Base-by-base conservation (phyloP, 2,113 vertebrate species). In the Aleadryas rufinucha region DNA sequence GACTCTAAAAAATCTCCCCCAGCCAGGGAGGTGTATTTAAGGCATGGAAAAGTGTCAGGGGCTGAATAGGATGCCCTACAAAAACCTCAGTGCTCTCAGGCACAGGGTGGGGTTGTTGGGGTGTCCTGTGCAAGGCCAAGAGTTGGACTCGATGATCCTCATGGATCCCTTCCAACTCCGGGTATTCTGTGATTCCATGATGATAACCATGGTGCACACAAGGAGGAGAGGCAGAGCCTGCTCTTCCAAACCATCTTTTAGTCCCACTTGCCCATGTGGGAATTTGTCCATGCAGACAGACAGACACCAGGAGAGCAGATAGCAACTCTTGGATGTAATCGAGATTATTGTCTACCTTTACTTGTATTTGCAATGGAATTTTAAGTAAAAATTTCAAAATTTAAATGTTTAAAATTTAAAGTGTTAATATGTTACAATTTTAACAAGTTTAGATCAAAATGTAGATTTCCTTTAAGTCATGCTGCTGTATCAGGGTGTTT, bases 261-360 rank as follows among this genome's bases (percentile, higher is more conserved):
- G 7, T 69, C 66, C 33, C 6, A 1, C 54, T 28, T n/a, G 16
- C 4, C 31, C 30, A 0, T 1, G 16, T 30, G 19, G 26, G 21
- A 60, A 45, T 66, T 45, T 70, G 23, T 28, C 53, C 17, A 3
- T 16, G 41, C 14, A n/a, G 35, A n/a, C 8, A 28, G 35, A 72
- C 6, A 75, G 56, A 60, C 10, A 83, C 39, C n/a, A 84, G 30
- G 31, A 61, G n/a, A 49, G 19, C 13, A 90, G 14, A 13, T 16
- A 45, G 30, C 12, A 49, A 50, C 57, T 8, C 28, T 27, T 41
- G 17, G 3, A 7, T 44, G 50, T 45, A 27, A 30, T 68, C 21
- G 45, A 74, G 68, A 44, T 16, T 59, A 8, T 41, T 33, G 10
- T 18, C 6, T 30, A 9, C 7, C 7, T 74, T 82, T 10, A 22